Conservation (phyloP, 2,797 vertebrate species). For the Sebastes cheni region DNA sequence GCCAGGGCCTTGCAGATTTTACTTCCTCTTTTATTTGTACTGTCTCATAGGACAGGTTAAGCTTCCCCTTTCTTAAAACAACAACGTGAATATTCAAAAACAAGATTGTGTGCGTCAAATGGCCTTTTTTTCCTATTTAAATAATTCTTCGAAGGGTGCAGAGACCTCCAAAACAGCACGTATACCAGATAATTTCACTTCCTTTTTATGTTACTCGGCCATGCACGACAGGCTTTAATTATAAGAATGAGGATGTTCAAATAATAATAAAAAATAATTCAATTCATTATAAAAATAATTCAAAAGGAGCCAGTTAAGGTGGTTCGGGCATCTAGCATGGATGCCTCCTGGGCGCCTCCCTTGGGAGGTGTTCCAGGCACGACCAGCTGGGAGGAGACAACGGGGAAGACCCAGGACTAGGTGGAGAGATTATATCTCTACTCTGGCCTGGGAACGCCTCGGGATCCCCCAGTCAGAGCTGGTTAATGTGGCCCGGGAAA, state of each 20-base stretch:
- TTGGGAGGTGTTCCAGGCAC: too few relatives aligned
- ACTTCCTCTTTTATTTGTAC: not conserved
- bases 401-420: too few relatives aligned
- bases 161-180: not conserved
- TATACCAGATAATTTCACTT: conserved; percentile 18
- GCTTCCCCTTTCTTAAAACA: conserved; percentile 1
- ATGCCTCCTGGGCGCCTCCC: too few relatives aligned
- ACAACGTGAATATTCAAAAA: not conserved
- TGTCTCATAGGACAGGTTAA: not conserved
- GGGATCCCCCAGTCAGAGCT: too few relatives aligned
- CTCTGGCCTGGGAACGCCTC: too few relatives aligned
- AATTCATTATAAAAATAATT: too few relatives aligned
- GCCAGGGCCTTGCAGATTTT: not conserved
- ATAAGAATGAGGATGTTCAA: conserved; percentile 9
- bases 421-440: too few relatives aligned
- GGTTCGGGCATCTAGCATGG: too few relatives aligned
- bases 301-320: too few relatives aligned
- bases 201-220: not conserved
- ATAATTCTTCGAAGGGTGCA: not conserved
- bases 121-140: not conserved
- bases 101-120: not conserved
- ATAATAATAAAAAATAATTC: too few relatives aligned
- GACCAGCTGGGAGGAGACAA: too few relatives aligned
- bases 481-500: too few relatives aligned
- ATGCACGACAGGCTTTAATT: not conserved